These are phyloP conservation scores for Gallinago paraguaiae DNA, from an alignment of 2,113 vertebrate species.

Conservation along the genomic window DNA sequence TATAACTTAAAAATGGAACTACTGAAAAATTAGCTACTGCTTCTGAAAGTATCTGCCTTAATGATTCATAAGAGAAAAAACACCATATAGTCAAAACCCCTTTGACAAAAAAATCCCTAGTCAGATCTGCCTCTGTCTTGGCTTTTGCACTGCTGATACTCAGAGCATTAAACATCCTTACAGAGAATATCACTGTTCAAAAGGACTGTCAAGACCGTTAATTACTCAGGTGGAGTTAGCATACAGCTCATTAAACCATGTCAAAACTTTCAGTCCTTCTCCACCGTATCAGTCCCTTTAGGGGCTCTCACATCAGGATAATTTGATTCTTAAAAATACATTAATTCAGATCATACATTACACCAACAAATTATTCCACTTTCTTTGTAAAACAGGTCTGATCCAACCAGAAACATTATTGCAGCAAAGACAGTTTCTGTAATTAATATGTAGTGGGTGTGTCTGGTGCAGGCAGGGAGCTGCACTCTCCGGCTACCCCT, in stretches of 20 bases:
- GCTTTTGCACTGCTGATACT: constrained; percentile 35
- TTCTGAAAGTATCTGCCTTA: not conserved
- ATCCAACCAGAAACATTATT: constrained; percentile 47
- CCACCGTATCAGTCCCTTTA: constrained; percentile 59
- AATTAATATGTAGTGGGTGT: constrained; percentile 56
- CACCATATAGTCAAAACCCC: not conserved
- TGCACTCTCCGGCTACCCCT: not conserved
- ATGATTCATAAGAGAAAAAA: not conserved
- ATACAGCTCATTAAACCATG: constrained; percentile 73
- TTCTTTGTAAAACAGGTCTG: constrained; percentile 67
- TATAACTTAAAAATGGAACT: not conserved
- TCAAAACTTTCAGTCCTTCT: constrained; percentile 70
- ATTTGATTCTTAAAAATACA: constrained; percentile 73
- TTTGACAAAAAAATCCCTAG: constrained; percentile 44
- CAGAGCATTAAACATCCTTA: constrained; percentile 52
- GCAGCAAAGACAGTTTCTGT: constrained; percentile 35
- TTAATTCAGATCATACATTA: constrained; percentile 77
- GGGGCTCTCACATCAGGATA: constrained; percentile 65
- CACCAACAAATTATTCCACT: constrained; percentile 71
- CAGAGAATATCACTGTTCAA: constrained; percentile 58
- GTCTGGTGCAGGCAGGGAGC: not conserved
- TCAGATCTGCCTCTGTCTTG: constrained; percentile 41
- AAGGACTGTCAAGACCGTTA: constrained; percentile 73
- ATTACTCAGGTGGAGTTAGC: constrained; percentile 73
- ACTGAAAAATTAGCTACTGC: not conserved